Evolutionary conservation across 2,113 vertebrate genomes (phyloP).

Genomic region (Jacana jacana): DNA sequence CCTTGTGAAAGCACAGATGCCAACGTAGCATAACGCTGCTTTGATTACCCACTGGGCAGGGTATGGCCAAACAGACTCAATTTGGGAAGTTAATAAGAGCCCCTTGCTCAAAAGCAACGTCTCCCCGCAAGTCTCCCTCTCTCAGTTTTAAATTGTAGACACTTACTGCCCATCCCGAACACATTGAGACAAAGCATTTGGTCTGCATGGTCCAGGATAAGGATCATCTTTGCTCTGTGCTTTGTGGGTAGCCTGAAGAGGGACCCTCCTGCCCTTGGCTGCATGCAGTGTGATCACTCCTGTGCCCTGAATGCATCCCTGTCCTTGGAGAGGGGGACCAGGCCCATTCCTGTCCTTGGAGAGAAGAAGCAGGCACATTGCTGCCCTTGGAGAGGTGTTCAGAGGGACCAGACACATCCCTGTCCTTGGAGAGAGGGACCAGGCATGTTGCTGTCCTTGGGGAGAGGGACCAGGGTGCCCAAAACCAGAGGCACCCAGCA

Average conservation of each 20-base stretch:
- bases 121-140: not conserved
- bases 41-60: not conserved
- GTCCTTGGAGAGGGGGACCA: not conserved
- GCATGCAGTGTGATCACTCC: fast-evolving
- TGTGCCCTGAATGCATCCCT: fast-evolving
- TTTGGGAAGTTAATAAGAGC: not conserved
- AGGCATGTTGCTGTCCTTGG: fast-evolving
- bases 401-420: not conserved
- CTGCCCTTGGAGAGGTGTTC: not conserved
- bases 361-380: not conserved
- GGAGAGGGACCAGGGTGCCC: not conserved
- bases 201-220: not conserved
- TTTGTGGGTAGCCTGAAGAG: not conserved
- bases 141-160: not conserved
- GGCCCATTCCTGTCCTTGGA: not conserved
- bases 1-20: not conserved
- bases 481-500: fast-evolving
- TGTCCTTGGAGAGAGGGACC: not conserved
- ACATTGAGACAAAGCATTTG: not conserved
- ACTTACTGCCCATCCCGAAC: not conserved
- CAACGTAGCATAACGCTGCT: not conserved
- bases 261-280: fast-evolving
- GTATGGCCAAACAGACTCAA: fast-evolving
- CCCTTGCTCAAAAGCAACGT: not conserved
- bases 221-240: not conserved